Evolutionary conservation across 2,797 vertebrate species (phyloP).

Genomic region (Triplophysa bombifrons): DNA sequence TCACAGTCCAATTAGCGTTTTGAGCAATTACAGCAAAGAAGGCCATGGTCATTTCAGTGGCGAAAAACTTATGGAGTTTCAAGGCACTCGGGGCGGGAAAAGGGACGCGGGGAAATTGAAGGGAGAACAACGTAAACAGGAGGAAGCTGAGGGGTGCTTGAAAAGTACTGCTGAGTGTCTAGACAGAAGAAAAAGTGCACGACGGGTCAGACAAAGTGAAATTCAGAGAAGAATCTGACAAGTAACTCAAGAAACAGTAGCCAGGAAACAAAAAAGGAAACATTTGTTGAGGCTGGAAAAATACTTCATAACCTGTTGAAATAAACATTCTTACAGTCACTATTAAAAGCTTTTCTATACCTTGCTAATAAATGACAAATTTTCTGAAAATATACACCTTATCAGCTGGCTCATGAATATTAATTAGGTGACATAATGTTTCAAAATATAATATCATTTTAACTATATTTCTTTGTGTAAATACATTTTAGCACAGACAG

Average conservation of each 20-base stretch:
- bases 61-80: constrained; percentile 61
- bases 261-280: neutral
- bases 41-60: constrained; percentile 65
- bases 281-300: neutral
- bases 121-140: constrained; percentile 13
- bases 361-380: neutral
- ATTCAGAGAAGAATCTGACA: neutral
- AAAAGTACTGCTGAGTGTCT: constrained; percentile 8
- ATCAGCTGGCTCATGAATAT: neutral
- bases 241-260: neutral
- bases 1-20: constrained; percentile 78
- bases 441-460: too few species aligned
- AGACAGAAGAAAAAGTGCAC: constrained; percentile 10
- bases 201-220: constrained; percentile 9
- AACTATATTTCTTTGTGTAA: too few species aligned
- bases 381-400: neutral
- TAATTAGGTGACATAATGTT: neutral
- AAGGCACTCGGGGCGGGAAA: constrained; percentile 51
- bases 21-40: constrained; percentile 74
- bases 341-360: neutral
- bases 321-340: neutral
- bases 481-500: too few species aligned
- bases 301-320: constrained; percentile 6
- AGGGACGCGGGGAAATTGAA: constrained; percentile 8
- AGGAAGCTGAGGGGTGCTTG: neutral